Base-by-base conservation (phyloP, 1,140 invertebrate genomes). In the Radopholus similis region DNA sequence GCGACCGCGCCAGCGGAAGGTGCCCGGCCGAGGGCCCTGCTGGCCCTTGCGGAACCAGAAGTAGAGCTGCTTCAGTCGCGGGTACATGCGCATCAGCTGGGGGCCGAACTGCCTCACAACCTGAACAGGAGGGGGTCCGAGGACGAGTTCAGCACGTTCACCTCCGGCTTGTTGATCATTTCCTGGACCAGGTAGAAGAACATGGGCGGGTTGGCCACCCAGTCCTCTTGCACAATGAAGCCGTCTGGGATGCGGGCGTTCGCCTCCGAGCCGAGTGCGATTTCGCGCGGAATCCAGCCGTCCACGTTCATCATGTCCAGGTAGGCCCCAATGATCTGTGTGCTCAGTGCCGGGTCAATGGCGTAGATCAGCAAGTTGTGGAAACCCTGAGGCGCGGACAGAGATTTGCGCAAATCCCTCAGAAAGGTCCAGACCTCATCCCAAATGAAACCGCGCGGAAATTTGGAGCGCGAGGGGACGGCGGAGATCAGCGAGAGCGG, bases 211-310 rank as follows among this genome's bases (percentile, higher is more conserved):
- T 81, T 81, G 0, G 93, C 95, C 77, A 95, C 95, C 51, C 89
- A 89, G 51, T 88, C 86, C 47, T 88, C 86, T 83, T 99, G 95
- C 0, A 93, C 91, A 0, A 98, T 89, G 85, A 97, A 99, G 83
- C 98, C 92, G 64, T 89, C 88, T 0, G 96, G 96, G 38, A 80
- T 77, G 21, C 60, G 56, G 11, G 56, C 32, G 18, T 75, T 66
- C 0, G 93, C 91, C 85, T 96, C 93, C n/a, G 86, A 73, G 5
- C 92, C 91, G 2, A 95, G 82, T 68, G 95, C 53, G 26, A 97
- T 93, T 83, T 99, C 95, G 40, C 95, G 83, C 0, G 95, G 95
- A 72, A 99, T 98, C 95, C 95, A 99, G 0, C 95, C 95, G 83
- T 97, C 92, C 0, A 89, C 87, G 78, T 98, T 97, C 86, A 97